Base-by-base conservation (phyloP, 2,797 vertebrate species). In the Platalea minor region DNA sequence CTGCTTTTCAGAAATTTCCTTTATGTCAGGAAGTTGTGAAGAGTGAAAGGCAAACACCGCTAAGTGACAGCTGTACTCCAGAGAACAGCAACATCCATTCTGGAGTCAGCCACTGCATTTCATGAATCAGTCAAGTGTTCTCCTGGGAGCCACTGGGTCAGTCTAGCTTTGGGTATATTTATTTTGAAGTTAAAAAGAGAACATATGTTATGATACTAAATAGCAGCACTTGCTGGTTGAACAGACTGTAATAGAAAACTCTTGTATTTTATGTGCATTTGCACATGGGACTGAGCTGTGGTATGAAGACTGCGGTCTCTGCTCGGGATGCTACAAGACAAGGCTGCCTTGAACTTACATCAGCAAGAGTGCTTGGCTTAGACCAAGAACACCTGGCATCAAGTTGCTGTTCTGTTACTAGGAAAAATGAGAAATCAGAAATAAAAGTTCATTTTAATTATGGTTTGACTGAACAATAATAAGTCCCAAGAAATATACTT, bases 181-280 rank as follows among this genome's bases (percentile, higher is more conserved):
- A 61, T 80, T 91, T 91, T 61, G 56, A 95, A 73, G 78, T 77
- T 94, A 95, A 92, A 78, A 93, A 79, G 70, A 77, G 53, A 95
- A 93, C 72, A 80, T 88, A 79, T 85, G 91, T 64, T 67, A 20
- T 12, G 35, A 73, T 79, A 60, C 76, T 59, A 51, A 88, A 72
- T 1, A 91, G 50, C 72, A 85, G 23, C 35, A 43, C 17, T 72
- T 85, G 50, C n/a, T n/a, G 43, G 10, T 57, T 82, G 69, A 96
- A 72, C 64, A 85, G 56, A n/a, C n/a, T 50, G 68, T 9, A 50
- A 43, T 4, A 57, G 31, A 85, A 59, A 61, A 25, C 64, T 48
- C 26, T 10, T 28, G 12, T 15, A 33, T 14, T 74, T 7, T 8
- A 39, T 0, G 0, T 29, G 56, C 15, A 21, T 35, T 68, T 45